Evolutionary conservation across 2,797 vertebrate species (phyloP), one percentile per base, ranked within the genome.

Genomic region (Cygnus olor): DNA sequence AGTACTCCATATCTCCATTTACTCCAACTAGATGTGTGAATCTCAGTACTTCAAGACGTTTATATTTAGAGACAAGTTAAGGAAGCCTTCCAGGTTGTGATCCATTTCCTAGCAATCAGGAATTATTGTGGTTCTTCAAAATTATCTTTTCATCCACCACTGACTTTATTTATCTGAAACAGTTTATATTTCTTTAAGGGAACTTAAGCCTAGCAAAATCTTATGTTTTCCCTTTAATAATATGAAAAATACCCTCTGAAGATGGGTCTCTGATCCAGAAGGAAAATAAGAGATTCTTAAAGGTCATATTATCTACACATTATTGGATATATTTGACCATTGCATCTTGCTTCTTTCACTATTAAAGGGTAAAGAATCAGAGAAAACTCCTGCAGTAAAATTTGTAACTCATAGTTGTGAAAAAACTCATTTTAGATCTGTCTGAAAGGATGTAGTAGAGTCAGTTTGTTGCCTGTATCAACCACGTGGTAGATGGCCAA

Each of bases 61-160:
- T 91, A 53, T 24, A 32, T 80, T 86, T 42, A 53, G 0, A 82
- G 27, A 57, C 12, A 30, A 60, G 9, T 11, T 38, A 80, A 81
- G 6, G 47, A 83, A 84, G 14, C 9, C 15, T 19, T 68, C 40
- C 20, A 80, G n/a, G 17, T 66, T 54, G 22, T 28, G 14, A 91
- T 58, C 14, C 17, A 19, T 42, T 64, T 77, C 17, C 36, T 36
- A 66, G 38, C 27, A 51, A 80, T 58, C 58, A 88, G 78, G 61
- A 96, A 85, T 44, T 74, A 74, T 27, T 93, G 40, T 47, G 17
- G 13, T 84, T 90, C 38, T 73, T 90, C 38, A 60, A 85, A 89
- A 82, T 18, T 17, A 68, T 32, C 27, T 73, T 80, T 78, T 63
- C n/a, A 77, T 57, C 38, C 45, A 71, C 14, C 7, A 57, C 24